phyloP scores from a whole-genome alignment of 2,888 invertebrate genomes.

The Heliconius sara region DNA sequence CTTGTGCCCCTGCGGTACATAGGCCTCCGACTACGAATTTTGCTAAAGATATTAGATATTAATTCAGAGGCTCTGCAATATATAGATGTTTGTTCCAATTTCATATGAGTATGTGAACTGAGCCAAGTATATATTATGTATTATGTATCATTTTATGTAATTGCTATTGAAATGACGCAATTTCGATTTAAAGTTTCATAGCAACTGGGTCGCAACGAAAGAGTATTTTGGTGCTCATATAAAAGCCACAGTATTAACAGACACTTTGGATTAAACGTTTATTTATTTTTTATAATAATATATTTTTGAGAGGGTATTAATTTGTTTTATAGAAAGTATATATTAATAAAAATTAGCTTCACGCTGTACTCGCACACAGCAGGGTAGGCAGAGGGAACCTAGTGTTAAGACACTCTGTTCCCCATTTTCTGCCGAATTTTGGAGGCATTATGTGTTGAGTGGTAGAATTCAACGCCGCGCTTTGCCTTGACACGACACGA shows the following conservation, averaged over 20 bases:
- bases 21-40: no score
- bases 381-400: no score
- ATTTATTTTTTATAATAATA: neutral
- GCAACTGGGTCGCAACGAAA: constrained; percentile 42
- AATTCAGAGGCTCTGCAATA: constrained; percentile 21
- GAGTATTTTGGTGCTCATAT: constrained; percentile 40
- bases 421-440: no score
- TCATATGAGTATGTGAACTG: constrained; percentile 30
- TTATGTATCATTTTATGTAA: constrained; percentile 43
- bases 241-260: constrained; percentile 21
- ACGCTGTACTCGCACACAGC: neutral
- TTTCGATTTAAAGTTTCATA: constrained; percentile 44
- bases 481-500: no score
- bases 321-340: neutral
- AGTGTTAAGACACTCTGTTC: no score
- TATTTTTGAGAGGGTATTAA: neutral
- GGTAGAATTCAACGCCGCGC: neutral
- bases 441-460: neutral
- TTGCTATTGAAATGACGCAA: constrained; percentile 44
- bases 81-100: constrained; percentile 35
- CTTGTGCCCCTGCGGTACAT: no score
- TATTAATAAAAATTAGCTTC: neutral
- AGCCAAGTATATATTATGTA: constrained; percentile 31
- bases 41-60: constrained; percentile 1
- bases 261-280: neutral